Conservation (phyloP, 2,113 vertebrate genomes). For the Mirza zaza region DNA sequence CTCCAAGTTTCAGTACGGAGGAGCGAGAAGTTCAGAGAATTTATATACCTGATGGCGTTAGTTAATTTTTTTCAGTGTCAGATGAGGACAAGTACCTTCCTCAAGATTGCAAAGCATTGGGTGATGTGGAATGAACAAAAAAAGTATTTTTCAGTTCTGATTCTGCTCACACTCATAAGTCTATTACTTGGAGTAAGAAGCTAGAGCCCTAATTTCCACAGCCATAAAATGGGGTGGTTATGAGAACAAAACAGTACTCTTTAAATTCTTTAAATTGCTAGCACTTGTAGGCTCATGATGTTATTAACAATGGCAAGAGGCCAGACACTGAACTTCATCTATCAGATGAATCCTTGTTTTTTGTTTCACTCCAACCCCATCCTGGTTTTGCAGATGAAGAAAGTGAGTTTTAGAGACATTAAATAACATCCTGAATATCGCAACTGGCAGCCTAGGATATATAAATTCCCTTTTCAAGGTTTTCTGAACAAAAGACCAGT, state of each 20-base stretch:
- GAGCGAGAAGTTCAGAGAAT: not conserved
- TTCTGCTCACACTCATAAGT: not conserved
- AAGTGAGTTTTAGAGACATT: not conserved
- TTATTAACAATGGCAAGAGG: not conserved
- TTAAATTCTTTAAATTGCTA: not conserved
- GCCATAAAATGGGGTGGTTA: not conserved
- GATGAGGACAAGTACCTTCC: not conserved
- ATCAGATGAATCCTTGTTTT: not conserved
- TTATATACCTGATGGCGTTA: not conserved
- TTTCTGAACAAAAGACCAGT: not conserved
- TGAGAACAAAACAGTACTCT: not conserved
- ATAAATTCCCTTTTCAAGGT: not conserved
- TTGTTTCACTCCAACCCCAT: not conserved
- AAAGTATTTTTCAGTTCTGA: not conserved
- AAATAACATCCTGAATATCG: not conserved
- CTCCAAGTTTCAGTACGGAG: not conserved
- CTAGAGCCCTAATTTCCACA: not conserved
- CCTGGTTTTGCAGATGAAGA: not conserved
- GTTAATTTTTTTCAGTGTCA: not conserved
- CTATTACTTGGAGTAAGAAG: not conserved
- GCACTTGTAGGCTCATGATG: not conserved
- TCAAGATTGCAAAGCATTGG: not conserved
- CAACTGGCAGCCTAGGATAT: not conserved
- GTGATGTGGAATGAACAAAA: not conserved
- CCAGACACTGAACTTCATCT: not conserved